Base-by-base conservation (phyloP, 1,140 invertebrate genomes). In the Psix sp. region DNA sequence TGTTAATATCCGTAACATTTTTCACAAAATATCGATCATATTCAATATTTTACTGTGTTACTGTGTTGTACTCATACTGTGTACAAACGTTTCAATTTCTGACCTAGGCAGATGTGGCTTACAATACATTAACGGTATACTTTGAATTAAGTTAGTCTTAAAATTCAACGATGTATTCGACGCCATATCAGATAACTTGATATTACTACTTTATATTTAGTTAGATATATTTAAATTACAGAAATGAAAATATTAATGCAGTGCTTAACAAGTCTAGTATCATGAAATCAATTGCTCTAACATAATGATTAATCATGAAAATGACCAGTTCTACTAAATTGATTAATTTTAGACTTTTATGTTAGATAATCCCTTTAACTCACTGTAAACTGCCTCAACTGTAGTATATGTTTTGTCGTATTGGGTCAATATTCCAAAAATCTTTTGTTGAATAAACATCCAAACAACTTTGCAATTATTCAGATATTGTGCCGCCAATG, bases 381-480 rank as follows among this genome's bases (percentile, higher is more conserved):
- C 43, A 14, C 24, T 49, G 4, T 33, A 17, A 21, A 62, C 38
- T 1, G 1, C 10, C 42, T 62, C 36, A 1, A 49, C 43, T 10
- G 40, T 46, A 10, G 39, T 45, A 20, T 11, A 46, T 14, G 13
- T 54, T 62, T 54, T 62, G 35, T 62, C 66, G 35, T 16, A 54
- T 35, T 9, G 3, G 11, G 59, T 63, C 7, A 31, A 3, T 26
- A 72, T 46, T 42, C 51, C 18, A 45, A 51, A 72, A 3, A 72
- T 9, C 15, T 48, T 54, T 13, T 51, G 16, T 35, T 72, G 68
- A 26, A 72, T 35, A 18, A 72, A 63, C 2, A 21, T 46, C 68
- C 57, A 63, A 26, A 72, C 45, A 16, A 46, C 43, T 35, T 51
- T 29, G 18, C 40, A 56, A 0, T 40, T 36, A 3, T 31, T 10